phyloP scores from a whole-genome alignment of 1,140 invertebrate genomes.

The Oryctes rhinoceros region DNA sequence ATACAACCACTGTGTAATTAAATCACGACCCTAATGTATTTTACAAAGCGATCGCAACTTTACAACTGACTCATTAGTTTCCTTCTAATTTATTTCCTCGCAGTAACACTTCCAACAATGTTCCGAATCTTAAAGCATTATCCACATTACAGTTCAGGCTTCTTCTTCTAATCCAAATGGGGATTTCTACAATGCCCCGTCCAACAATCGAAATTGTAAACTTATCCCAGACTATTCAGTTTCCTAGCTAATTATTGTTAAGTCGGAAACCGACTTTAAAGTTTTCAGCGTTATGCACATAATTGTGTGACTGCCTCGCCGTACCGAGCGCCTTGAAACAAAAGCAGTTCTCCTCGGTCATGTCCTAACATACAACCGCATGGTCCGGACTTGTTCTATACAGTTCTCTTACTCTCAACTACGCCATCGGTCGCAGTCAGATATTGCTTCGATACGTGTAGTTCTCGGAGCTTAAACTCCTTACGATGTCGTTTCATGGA shows the following conservation, averaged over 20 bases:
- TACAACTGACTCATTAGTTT: neutral
- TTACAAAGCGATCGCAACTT: too few relatives aligned
- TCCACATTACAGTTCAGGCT: neutral
- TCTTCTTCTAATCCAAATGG: constrained; percentile 14
- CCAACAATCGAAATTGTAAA: constrained; percentile 14
- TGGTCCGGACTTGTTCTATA: neutral
- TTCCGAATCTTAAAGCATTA: constrained; percentile 6
- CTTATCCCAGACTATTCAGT: constrained; percentile 8
- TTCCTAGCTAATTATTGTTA: constrained; percentile 15
- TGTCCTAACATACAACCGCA: neutral
- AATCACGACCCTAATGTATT: too few relatives aligned
- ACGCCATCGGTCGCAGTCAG: neutral
- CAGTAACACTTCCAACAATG: constrained; percentile 9
- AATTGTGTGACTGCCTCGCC: neutral
- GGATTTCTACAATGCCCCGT: constrained; percentile 7
- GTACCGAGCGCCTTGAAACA: neutral
- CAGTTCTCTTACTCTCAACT: neutral
- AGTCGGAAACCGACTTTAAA: constrained; percentile 3
- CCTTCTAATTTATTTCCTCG: neutral
- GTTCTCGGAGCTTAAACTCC: constrained; percentile 3
- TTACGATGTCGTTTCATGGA: constrained; percentile 17
- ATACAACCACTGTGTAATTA: too few relatives aligned
- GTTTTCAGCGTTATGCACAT: constrained; percentile 13
- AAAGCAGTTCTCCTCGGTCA: neutral
- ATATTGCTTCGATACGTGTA: constrained; percentile 13